phyloP scores from a whole-genome alignment of 1,140 invertebrate species.

The Cheumatopsyche charites region DNA sequence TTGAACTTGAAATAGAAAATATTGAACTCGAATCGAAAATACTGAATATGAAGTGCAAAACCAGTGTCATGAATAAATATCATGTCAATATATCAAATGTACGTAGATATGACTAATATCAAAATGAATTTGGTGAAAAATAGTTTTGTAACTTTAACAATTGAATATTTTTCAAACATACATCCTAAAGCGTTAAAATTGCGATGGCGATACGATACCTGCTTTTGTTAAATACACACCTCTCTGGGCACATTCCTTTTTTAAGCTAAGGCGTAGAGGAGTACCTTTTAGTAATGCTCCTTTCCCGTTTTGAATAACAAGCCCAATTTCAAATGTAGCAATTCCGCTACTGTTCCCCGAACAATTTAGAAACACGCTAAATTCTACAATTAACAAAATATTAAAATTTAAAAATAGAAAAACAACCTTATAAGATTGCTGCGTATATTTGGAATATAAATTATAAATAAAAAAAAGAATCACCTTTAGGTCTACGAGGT shows the following conservation, averaged over 20 bases:
- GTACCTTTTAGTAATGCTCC: constrained; percentile 83
- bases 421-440: neutral
- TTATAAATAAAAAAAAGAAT: constrained; percentile 18
- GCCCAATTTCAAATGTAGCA: constrained; percentile 85
- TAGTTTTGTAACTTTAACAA: no score
- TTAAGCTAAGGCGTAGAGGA: constrained; percentile 84
- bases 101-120: no score
- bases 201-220: constrained; percentile 65
- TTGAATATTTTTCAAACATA: constrained; percentile 39
- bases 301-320: constrained; percentile 81
- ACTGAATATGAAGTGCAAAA: no score
- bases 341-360: constrained; percentile 87
- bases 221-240: constrained; percentile 74
- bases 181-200: constrained; percentile 60
- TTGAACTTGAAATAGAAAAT: no score
- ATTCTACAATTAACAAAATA: constrained; percentile 67
- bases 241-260: constrained; percentile 93
- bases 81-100: no score
- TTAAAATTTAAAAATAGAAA: neutral
- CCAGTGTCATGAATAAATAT: no score
- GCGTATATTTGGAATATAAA: constrained; percentile 2
- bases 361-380: constrained; percentile 90
- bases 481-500: constrained; percentile 83
- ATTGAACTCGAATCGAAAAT: no score
- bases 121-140: no score